These are phyloP conservation scores for Macquaria ambigua DNA, from an alignment of 2,113 vertebrate species.

Conservation along the genomic window DNA sequence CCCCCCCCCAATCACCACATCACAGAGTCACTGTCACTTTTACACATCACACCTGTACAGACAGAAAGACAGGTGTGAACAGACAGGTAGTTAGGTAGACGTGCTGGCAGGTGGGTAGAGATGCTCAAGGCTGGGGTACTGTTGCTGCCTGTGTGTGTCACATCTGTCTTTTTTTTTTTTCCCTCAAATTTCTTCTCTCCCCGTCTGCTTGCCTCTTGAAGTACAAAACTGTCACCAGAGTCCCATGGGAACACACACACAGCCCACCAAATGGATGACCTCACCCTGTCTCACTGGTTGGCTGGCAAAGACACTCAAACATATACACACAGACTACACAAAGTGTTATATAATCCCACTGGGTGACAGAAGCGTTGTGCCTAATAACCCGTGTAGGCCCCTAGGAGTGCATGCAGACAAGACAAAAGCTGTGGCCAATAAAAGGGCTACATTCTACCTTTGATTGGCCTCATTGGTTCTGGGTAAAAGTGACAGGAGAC, in stretches of 20 bases:
- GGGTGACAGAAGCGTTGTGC: conserved; percentile 32
- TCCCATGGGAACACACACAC: conserved; percentile 14
- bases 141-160: conserved; percentile 23
- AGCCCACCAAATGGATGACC: conserved; percentile 53
- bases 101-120: conserved; percentile 28
- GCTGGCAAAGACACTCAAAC: conserved; percentile 41
- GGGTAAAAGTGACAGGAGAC: conserved; percentile 2
- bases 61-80: neutral
- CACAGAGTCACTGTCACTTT: conserved; percentile 5
- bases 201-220: conserved; percentile 49
- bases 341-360: conserved; percentile 58
- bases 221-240: conserved; percentile 34
- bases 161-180: conserved; percentile 5
- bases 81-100: neutral
- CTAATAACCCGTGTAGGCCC: conserved; percentile 43
- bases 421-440: conserved; percentile 19
- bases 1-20: neutral
- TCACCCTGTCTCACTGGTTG: conserved; percentile 54
- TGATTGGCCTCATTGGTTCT: conserved; percentile 7
- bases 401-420: neutral
- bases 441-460: neutral
- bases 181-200: conserved; percentile 8
- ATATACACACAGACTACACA: conserved; percentile 29
- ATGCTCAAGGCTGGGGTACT: neutral
- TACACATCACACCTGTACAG: neutral